These are phyloP conservation scores for Cuniculus paca DNA, from an alignment of 2,797 vertebrate species.

Conservation along the genomic window DNA sequence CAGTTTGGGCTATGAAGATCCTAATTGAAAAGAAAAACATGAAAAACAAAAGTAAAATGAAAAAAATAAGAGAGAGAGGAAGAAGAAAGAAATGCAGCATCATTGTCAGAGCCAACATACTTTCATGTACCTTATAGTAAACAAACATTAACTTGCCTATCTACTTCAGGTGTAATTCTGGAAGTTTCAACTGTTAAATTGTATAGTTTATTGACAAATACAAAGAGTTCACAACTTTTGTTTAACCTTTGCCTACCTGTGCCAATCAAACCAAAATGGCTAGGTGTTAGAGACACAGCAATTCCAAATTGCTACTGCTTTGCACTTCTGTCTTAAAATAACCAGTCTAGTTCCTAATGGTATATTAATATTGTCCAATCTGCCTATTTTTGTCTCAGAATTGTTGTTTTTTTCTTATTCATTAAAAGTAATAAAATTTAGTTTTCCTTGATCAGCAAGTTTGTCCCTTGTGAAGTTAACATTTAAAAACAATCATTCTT, in stretches of 20 bases:
- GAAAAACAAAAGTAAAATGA: too few species aligned
- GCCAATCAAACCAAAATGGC: background rate
- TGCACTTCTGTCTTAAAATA: background rate
- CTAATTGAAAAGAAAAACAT: background rate
- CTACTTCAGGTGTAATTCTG: background rate
- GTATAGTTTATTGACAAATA: background rate
- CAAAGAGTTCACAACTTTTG: background rate
- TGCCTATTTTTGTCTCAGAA: background rate
- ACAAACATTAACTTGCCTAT: background rate
- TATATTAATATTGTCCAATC: background rate
- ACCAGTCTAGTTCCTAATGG: background rate
- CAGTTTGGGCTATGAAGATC: background rate
- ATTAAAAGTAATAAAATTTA: too few species aligned
- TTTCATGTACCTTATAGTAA: background rate
- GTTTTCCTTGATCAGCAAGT: background rate
- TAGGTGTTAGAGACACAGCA: background rate
- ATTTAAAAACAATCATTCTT: background rate
- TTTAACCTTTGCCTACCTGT: background rate
- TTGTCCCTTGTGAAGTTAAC: background rate
- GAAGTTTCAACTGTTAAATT: background rate
- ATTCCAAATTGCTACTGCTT: too few species aligned
- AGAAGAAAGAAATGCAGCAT: background rate
- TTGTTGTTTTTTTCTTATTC: background rate
- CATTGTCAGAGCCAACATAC: background rate
- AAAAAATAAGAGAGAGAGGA: background rate